These are phyloP conservation scores for Caerostris extrusa DNA, from an alignment of 1,140 invertebrate species.

Conservation along the genomic window DNA sequence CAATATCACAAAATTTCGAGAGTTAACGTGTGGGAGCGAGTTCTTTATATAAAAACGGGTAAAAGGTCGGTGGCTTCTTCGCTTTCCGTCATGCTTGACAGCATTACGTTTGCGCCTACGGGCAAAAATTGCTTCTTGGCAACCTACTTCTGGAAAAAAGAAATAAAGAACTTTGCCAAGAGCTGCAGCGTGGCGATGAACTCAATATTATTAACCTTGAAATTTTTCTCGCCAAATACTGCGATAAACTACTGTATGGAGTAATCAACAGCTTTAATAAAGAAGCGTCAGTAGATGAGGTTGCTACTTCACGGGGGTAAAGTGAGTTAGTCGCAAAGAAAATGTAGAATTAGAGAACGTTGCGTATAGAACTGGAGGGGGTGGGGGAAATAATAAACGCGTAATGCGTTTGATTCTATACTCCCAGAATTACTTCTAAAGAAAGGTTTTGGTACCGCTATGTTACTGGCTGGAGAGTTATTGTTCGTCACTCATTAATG, in stretches of 20 bases:
- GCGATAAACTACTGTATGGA: conserved; percentile 28
- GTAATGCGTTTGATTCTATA: background rate
- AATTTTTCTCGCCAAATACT: conserved; percentile 63
- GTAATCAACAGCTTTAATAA: conserved; percentile 16
- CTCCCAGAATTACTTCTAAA: background rate
- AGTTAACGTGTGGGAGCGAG: conserved; percentile 29
- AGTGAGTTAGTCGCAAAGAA: conserved; percentile 16
- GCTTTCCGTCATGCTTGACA: conserved; percentile 71
- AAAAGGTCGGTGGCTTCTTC: conserved; percentile 73
- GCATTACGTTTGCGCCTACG: conserved; percentile 73
- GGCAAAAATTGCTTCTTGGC: conserved; percentile 54
- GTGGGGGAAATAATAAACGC: background rate
- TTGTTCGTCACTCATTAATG: conserved; percentile 31
- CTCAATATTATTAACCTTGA: conserved; percentile 51
- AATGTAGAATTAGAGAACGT: conserved; percentile 7
- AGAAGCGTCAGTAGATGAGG: background rate
- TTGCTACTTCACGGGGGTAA: conserved; percentile 44
- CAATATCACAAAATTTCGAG: background rate
- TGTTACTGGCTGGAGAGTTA: background rate
- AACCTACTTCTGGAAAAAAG: conserved; percentile 17
- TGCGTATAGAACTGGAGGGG: background rate
- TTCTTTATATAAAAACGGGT: conserved; percentile 60
- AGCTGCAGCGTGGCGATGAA: background rate
- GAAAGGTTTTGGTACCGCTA: conserved; percentile 10
- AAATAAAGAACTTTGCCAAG: conserved; percentile 52